Evolutionary conservation across 2,888 invertebrate species (phyloP).

Genomic region (Amiota mariae): DNA sequence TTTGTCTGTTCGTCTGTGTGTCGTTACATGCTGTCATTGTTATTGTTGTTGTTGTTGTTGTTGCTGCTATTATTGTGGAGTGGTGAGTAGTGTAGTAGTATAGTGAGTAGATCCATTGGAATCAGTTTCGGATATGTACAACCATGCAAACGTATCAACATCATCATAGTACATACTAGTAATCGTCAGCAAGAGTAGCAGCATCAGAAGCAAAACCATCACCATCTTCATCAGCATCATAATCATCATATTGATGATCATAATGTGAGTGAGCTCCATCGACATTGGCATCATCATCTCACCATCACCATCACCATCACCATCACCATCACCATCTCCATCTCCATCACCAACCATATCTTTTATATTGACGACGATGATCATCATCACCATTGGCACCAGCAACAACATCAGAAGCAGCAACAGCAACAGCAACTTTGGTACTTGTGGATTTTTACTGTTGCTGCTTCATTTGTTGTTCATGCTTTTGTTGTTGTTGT

Average conservation of each 20-base stretch:
- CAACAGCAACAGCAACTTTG: neutral
- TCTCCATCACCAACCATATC: slow-evolving; percentile 20
- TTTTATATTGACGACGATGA: neutral
- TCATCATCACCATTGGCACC: slow-evolving; percentile 1
- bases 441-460: slow-evolving; percentile 23
- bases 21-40: neutral
- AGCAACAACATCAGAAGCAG: slow-evolving; percentile 11
- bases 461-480: slow-evolving; percentile 15
- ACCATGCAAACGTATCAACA: slow-evolving; percentile 17
- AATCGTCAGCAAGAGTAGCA: neutral
- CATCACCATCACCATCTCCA: slow-evolving; percentile 15
- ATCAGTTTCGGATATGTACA: slow-evolving; percentile 22
- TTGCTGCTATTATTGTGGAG: neutral
- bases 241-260: slow-evolving; percentile 30
- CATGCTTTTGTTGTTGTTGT: slow-evolving; percentile 5
- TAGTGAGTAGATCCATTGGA: neutral
- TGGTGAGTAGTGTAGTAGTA: neutral
- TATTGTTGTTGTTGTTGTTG: slow-evolving; percentile 2
- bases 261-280: neutral
- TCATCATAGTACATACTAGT: neutral
- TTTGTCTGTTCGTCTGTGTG: neutral
- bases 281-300: slow-evolving; percentile 28
- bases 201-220: neutral
- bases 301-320: slow-evolving; percentile 30
- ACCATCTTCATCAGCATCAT: slow-evolving; percentile 17